Base-by-base conservation (phyloP, 2,888 invertebrate species). In the Xestia rhomboidea region DNA sequence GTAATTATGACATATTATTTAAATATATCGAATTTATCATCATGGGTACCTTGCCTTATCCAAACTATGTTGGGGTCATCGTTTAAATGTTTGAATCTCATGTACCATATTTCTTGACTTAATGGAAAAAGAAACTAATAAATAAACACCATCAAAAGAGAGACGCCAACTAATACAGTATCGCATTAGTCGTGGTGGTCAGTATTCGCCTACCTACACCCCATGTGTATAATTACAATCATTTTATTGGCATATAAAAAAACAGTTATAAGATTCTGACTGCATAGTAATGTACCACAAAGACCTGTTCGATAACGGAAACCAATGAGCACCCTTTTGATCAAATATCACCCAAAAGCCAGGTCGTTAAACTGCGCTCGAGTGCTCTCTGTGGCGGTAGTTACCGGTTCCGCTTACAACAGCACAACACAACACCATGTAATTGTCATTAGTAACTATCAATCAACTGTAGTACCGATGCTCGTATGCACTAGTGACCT, bases 401-500 rank as follows among this genome's bases (percentile, higher is more conserved):
- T 49, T 41, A 57, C 54, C 30, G n/a, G 34, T 13, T 62, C n/a
- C 54, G 54, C 24, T 64, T 38, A 66, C 70, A 81, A 67, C 24
- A 41, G n/a, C 27, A 70, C 34, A 51, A 54, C 30, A 68, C 51
- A 62, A 68, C 38, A 18, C 44, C 24, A 54, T 85, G 57, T 76
- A 63, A 82, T 73, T 79, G 74, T 72, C 80, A 83, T 72, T 85
- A 82, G 73, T 64, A 64, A 66, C 62, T 63, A 76, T 87, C 77
- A 67, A 73, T 85, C 81, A 84, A 77, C 60, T 68, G 73, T 67
- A 38, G 68, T 57, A 51, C n/a, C 63, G 51, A 49, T 51, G n/a
- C 68, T 72, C 51, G 34, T 68, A 60, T 75, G 63, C 74, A 75
- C 83, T 74, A 74, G 63, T 87, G 84, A 87, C 85, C 87, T 72